A percentile compares a stretch with the other conserved stretches of the same genome.
Conservation (phyloP, 1,140 invertebrate species). For the Daktulosphaira vitifoliae region DNA sequence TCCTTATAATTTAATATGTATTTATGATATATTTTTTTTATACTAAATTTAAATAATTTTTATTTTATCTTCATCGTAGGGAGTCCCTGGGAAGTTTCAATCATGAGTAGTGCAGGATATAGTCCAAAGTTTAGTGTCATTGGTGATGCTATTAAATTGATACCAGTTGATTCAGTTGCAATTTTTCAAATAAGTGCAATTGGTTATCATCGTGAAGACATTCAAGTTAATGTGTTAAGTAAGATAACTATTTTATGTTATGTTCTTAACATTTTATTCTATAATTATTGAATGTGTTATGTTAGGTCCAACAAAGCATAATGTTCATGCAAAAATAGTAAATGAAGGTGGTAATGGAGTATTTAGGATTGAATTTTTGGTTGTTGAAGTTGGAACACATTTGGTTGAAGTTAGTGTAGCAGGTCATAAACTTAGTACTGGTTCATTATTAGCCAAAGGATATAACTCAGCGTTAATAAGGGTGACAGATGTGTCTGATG, state of each 20-base stretch:
- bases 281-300: neutral
- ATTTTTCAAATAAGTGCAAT: conserved; percentile 70
- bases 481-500: conserved; percentile 77
- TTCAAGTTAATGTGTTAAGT: conserved; percentile 49
- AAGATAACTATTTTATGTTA: conserved; percentile 38
- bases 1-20: no score
- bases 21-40: no score
- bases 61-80: no score
- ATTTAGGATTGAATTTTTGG: conserved; percentile 81
- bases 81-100: conserved; percentile 81
- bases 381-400: conserved; percentile 83
- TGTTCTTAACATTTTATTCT: neutral
- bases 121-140: conserved; percentile 61
- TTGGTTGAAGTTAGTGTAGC: conserved; percentile 77
- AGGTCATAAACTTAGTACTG: conserved; percentile 75
- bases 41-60: no score
- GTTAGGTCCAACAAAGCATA: conserved; percentile 58
- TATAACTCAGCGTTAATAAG: conserved; percentile 85
- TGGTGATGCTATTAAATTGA: conserved; percentile 76
- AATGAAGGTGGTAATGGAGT: conserved; percentile 65
- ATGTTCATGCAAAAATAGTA: conserved; percentile 58
- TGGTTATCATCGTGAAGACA: conserved; percentile 56
- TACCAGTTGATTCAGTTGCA: conserved; percentile 73
- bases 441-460: conserved; percentile 81
- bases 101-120: conserved; percentile 53